Percentiles rank a stretch among this genome's conserved stretches.
These are phyloP conservation scores for Adrianichthys oophorus DNA, from an alignment of 2,797 vertebrate species.

Conservation along the genomic window DNA sequence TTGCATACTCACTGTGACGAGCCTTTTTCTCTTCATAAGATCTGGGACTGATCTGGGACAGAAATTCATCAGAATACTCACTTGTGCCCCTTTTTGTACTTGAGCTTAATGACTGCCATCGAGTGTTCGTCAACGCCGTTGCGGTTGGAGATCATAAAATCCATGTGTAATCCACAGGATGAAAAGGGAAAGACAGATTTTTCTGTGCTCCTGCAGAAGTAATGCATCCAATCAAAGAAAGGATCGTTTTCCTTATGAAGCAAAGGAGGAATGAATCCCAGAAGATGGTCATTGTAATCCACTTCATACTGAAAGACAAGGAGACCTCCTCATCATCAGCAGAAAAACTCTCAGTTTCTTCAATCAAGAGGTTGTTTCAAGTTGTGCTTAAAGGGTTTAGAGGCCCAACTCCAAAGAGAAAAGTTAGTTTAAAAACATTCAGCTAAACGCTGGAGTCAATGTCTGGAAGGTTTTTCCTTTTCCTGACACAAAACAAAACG, in stretches of 20 bases:
- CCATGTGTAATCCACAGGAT: slow-evolving; percentile 76
- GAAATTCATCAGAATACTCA: slow-evolving; percentile 69
- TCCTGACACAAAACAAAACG: slow-evolving; percentile 33
- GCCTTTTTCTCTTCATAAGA: slow-evolving; percentile 37
- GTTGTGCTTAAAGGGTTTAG: slow-evolving; percentile 50
- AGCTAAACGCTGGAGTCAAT: slow-evolving; percentile 32
- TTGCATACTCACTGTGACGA: slow-evolving; percentile 38
- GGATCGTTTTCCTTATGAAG: slow-evolving; percentile 34
- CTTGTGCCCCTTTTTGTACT: slow-evolving; percentile 71
- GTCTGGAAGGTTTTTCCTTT: slow-evolving; percentile 55
- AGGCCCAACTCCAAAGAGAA: slow-evolving; percentile 35
- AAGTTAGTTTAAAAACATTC: slow-evolving; percentile 47
- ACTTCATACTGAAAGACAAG: slow-evolving; percentile 59
- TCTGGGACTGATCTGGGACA: slow-evolving; percentile 50
- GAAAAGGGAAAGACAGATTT: slow-evolving; percentile 49
- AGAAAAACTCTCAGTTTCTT: slow-evolving; percentile 43
- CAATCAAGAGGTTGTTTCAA: slow-evolving; percentile 43
- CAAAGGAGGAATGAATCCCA: slow-evolving; percentile 68
- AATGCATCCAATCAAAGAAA: slow-evolving; percentile 59
- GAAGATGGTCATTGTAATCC: slow-evolving; percentile 71
- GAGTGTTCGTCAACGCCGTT: slow-evolving; percentile 65
- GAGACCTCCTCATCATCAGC: slow-evolving; percentile 48
- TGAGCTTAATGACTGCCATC: slow-evolving; percentile 65
- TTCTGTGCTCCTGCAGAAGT: slow-evolving; percentile 51
- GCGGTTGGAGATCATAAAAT: slow-evolving; percentile 59